Conservation (phyloP, 2,113 vertebrate genomes). For the Emydura subglobosa region DNA sequence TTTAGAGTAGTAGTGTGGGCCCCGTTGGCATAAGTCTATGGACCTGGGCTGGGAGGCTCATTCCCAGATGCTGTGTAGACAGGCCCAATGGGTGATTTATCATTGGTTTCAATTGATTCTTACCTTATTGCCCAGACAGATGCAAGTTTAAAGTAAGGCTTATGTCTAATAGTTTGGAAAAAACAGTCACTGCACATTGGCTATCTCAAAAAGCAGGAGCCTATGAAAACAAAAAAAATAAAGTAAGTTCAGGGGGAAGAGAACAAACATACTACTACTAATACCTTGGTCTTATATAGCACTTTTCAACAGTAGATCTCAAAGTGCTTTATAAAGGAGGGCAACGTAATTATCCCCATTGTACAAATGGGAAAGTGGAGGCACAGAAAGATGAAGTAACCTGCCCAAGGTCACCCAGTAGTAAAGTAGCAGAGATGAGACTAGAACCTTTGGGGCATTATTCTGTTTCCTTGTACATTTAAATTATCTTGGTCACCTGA, state of each 20-base stretch:
- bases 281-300: not conserved
- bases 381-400: not conserved
- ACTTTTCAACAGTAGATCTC: not conserved
- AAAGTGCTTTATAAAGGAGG: not conserved
- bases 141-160: not conserved
- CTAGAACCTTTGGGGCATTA: not conserved
- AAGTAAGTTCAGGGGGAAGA: not conserved
- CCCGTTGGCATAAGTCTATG: no score
- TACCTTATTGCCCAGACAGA: not conserved
- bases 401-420: not conserved
- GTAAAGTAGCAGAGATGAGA: not conserved
- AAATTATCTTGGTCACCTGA: not conserved
- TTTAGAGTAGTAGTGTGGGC: not conserved
- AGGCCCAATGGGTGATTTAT: not conserved
- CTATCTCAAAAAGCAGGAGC: not conserved
- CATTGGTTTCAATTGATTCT: not conserved
- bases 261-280: not conserved
- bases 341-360: not conserved
- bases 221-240: not conserved
- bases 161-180: not conserved
- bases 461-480: not conserved
- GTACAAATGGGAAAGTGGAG: not conserved
- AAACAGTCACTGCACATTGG: not conserved
- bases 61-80: not conserved
- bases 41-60: not conserved